These are phyloP conservation scores for Pissodes strobi DNA, from an alignment of 1,140 invertebrate genomes.

Conservation along the genomic window DNA sequence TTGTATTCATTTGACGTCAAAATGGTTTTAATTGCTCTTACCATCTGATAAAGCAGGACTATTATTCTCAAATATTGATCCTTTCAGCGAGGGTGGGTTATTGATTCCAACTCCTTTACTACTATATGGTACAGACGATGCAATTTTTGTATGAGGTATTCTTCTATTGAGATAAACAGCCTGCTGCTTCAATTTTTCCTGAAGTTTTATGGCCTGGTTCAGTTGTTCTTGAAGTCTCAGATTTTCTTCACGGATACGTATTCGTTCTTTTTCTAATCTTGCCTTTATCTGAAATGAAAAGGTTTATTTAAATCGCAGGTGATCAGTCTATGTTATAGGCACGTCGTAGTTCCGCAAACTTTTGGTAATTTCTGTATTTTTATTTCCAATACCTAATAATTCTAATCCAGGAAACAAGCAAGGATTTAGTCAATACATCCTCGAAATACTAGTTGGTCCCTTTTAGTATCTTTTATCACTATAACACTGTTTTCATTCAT, in stretches of 20 bases:
- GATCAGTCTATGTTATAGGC: no score
- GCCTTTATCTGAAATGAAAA: conserved; percentile 51
- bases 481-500: no score
- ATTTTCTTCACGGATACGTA: conserved; percentile 51
- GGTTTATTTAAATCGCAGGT: no score
- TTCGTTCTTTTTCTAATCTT: conserved; percentile 51
- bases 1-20: no score
- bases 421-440: no score
- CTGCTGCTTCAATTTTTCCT: conserved; percentile 53
- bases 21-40: no score
- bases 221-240: conserved; percentile 52
- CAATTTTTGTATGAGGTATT: neutral
- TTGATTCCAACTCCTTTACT: neutral
- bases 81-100: neutral
- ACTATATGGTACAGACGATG: neutral
- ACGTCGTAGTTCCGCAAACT: no score
- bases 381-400: no score
- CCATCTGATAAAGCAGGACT: neutral
- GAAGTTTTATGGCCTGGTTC: conserved; percentile 48
- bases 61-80: neutral
- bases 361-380: no score
- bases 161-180: conserved; percentile 22
- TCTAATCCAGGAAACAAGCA: no score
- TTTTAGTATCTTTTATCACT: no score
- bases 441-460: no score